These are phyloP conservation scores for Epizoanthus stellaris DNA, from an alignment of 92 coral and sea anemone species.

Conservation along the genomic window DNA sequence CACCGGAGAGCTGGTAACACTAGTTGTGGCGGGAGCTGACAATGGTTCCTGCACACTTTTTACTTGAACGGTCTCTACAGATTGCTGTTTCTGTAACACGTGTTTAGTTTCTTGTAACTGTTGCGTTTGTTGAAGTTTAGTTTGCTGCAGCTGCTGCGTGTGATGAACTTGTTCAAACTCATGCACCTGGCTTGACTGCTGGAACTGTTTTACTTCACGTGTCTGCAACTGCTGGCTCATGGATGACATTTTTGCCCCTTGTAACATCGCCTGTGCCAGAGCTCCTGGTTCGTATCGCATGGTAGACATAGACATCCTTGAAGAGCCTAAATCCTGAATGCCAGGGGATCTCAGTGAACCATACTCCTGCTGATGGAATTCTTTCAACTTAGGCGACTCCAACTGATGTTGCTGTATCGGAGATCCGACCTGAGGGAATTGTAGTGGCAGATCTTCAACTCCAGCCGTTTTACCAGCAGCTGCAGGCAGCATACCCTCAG, in stretches of 20 bases:
- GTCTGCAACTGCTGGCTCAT: not conserved
- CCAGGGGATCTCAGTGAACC: not conserved
- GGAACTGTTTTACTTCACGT: not conserved
- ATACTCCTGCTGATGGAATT: too few relatives aligned
- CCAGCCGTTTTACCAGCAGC: not conserved
- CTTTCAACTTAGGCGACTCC: too few relatives aligned
- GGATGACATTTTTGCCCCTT: too few relatives aligned
- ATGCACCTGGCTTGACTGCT: not conserved
- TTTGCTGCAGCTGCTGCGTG: not conserved
- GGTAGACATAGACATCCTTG: not conserved
- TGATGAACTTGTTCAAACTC: not conserved
- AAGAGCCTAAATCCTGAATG: constrained; percentile 18
- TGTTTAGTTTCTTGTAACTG: not conserved
- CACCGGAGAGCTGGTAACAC: not conserved
- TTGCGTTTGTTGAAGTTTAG: too few relatives aligned
- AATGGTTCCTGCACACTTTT: not conserved
- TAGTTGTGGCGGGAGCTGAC: not conserved
- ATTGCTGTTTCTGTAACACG: constrained; percentile 9
- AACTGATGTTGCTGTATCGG: not conserved
- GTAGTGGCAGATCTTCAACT: constrained; percentile 12
- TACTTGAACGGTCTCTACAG: not conserved
- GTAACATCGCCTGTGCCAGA: not conserved
- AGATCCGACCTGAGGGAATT: not conserved
- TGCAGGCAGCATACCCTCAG: not conserved
- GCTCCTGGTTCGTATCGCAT: not conserved